phyloP scores from a whole-genome alignment of 2,113 vertebrate species.

The Amphilophus citrinellus region DNA sequence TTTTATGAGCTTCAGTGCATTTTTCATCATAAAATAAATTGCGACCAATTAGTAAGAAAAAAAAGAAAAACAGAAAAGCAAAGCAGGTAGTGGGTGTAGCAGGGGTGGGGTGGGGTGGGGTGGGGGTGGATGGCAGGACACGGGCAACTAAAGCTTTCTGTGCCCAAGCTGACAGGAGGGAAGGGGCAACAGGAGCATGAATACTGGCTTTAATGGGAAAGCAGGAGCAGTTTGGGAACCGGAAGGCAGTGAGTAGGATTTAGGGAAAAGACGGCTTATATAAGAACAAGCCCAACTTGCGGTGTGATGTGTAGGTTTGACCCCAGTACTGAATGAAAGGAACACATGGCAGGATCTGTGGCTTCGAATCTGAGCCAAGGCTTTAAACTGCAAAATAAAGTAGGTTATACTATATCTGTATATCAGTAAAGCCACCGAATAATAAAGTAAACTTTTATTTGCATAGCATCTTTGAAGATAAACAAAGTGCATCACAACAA shows the following conservation, averaged over 20 bases:
- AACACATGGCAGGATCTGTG: not conserved
- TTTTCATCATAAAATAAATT: not conserved
- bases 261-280: conserved; percentile 63
- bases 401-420: not conserved
- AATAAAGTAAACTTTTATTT: too few species aligned
- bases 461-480: too few species aligned
- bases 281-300: conserved; percentile 46
- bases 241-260: conserved; percentile 23
- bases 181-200: conserved; percentile 27
- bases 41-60: conserved; percentile 46
- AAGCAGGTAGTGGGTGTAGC: conserved; percentile 6
- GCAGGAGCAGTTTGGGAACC: conserved; percentile 36
- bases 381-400: conserved; percentile 1
- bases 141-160: conserved; percentile 38
- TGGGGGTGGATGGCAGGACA: conserved; percentile 28
- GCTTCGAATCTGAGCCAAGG: not conserved
- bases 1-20: not conserved
- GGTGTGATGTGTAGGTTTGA: conserved; percentile 20
- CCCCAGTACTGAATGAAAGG: conserved; percentile 10
- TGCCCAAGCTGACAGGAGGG: conserved; percentile 46
- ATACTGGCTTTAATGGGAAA: conserved; percentile 69
- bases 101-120: not conserved
- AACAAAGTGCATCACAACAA: too few species aligned
- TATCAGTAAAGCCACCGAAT: not conserved
- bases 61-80: conserved; percentile 18